Evolutionary conservation across 2,888 invertebrate genomes (phyloP).

Genomic region (Leucania comma): DNA sequence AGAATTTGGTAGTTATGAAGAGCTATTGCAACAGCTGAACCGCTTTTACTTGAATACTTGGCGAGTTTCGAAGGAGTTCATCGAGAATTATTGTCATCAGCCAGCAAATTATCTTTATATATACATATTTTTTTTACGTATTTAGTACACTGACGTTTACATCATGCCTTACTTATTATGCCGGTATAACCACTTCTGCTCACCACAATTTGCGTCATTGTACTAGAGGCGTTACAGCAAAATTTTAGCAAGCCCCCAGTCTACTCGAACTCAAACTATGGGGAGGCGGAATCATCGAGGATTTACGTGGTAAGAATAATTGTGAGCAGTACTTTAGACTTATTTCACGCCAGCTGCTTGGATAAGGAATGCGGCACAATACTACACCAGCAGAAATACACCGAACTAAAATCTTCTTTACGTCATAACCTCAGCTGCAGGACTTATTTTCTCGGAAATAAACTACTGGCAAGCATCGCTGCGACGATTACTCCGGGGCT

Average conservation of each 20-base stretch:
- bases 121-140: neutral
- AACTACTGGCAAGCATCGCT: neutral
- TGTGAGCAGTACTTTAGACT: neutral
- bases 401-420: neutral
- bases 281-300: neutral
- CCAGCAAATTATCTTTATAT: neutral
- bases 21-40: too few species aligned
- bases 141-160: conserved; percentile 4
- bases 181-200: neutral
- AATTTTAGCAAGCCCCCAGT: neutral
- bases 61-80: neutral
- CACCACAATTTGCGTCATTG: neutral
- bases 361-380: neutral
- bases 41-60: neutral
- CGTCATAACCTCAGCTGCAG: neutral
- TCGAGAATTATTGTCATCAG: neutral
- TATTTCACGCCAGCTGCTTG: neutral
- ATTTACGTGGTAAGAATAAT: neutral
- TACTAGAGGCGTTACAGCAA: neutral
- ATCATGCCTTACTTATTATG: too few species aligned
- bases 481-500: neutral
- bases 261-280: neutral
- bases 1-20: neutral
- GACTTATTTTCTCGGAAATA: neutral
- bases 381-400: neutral